phyloP scores from a whole-genome alignment of 2,888 invertebrate species.

The Agonum fuliginosum region DNA sequence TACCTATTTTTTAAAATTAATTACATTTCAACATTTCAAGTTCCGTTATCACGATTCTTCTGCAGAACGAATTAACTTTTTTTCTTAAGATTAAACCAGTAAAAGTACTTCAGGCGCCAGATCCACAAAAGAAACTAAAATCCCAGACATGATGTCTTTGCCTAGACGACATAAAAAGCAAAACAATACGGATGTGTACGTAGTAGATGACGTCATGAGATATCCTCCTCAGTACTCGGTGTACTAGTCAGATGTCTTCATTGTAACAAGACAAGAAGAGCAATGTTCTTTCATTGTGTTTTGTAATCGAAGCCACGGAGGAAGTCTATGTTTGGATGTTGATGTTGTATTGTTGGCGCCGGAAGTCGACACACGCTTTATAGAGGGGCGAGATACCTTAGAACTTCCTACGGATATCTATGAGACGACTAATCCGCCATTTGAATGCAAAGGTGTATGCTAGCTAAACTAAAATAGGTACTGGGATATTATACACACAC shows the following conservation, averaged over 20 bases:
- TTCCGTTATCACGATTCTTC: no score
- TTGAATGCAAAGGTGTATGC: neutral
- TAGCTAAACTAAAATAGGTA: no score
- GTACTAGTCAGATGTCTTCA: no score
- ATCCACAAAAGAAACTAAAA: neutral
- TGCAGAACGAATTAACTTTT: constrained; percentile 8
- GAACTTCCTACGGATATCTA: neutral
- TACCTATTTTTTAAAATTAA: no score
- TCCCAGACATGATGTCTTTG: constrained; percentile 9
- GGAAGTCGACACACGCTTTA: neutral
- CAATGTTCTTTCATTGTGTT: constrained; percentile 5
- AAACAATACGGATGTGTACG: constrained; percentile 15
- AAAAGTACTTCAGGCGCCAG: neutral
- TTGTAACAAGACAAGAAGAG: neutral
- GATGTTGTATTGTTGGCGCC: neutral
- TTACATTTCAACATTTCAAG: no score
- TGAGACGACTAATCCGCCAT: neutral
- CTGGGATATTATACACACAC: no score
- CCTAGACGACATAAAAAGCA: neutral
- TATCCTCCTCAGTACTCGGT: neutral
- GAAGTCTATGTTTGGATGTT: neutral
- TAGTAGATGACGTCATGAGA: constrained; percentile 4
- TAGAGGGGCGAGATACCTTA: no score
- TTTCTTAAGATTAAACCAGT: neutral
- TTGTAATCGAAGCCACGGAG: neutral